Conservation (phyloP, 2,888 invertebrate genomes). For the Ligdia adustata region DNA sequence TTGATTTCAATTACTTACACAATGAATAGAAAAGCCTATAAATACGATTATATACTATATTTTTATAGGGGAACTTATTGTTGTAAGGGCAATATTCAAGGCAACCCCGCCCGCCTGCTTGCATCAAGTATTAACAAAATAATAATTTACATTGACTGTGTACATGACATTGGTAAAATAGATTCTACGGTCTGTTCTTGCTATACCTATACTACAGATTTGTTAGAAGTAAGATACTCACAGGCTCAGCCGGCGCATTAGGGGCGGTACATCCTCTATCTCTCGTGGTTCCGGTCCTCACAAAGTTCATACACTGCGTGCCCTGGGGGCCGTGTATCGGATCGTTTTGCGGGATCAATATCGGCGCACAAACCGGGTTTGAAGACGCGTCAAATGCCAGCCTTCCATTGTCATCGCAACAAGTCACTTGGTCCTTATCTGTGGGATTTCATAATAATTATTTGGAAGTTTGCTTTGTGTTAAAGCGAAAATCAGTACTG, state of each 20-base stretch:
- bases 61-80: no score
- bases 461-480: not conserved
- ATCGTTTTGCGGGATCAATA: slow-evolving; percentile 66
- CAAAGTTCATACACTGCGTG: slow-evolving; percentile 88
- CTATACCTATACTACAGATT: no score
- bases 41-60: no score
- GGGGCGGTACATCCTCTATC: slow-evolving; percentile 86
- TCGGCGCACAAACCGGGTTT: slow-evolving; percentile 69
- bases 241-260: slow-evolving; percentile 88
- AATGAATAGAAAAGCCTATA: no score
- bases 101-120: no score
- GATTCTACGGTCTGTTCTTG: no score
- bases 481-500: not conserved
- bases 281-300: slow-evolving; percentile 87
- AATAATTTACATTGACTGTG: no score
- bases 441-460: slow-evolving; percentile 6
- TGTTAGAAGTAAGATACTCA: no score
- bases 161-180: no score
- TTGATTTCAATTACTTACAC: no score
- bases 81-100: no score
- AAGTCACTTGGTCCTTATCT: slow-evolving; percentile 65
- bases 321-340: slow-evolving; percentile 76
- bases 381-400: slow-evolving; percentile 52
- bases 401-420: slow-evolving; percentile 68
- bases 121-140: no score